Percentiles rank a stretch among this genome's conserved stretches.
These are phyloP conservation scores for Yponomeuta plumbellus DNA, from an alignment of 2,888 invertebrate species.

Conservation along the genomic window DNA sequence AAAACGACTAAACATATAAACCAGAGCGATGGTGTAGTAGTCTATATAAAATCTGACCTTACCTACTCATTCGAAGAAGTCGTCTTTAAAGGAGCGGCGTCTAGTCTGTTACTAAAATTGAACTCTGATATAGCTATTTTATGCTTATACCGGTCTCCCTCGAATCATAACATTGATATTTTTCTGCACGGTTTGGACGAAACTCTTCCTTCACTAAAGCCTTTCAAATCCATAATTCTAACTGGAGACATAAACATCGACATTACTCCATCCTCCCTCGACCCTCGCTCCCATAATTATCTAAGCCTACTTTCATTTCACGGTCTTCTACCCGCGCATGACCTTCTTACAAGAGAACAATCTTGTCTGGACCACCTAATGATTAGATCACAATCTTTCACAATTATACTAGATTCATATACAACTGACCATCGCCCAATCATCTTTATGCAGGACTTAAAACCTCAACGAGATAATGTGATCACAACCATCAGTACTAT, in stretches of 20 bases:
- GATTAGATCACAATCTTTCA: background rate
- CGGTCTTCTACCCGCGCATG: constrained; percentile 1
- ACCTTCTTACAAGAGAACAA: constrained; percentile 3
- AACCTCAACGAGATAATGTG: background rate
- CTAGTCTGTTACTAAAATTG: too few species aligned
- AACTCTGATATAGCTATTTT: too few species aligned
- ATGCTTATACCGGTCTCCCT: too few species aligned
- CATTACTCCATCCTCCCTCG: background rate
- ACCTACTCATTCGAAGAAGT: constrained; percentile 1
- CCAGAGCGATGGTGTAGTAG: constrained; percentile 13
- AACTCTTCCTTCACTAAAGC: background rate
- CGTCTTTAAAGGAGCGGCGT: too few species aligned
- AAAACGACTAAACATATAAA: constrained; percentile 1
- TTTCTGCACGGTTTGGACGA: background rate
- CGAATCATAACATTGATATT: too few species aligned
- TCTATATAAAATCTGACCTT: constrained; percentile 7
- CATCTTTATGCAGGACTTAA: background rate
- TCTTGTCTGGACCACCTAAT: constrained; percentile 8
- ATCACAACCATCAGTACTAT: background rate
- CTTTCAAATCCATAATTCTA: constrained; percentile 6
- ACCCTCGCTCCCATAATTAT: background rate
- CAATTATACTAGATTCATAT: background rate
- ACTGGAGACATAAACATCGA: too few species aligned
- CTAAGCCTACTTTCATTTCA: background rate
- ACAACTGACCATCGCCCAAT: background rate